These are phyloP conservation scores for Formicarius rufipectus DNA, from an alignment of 2,113 vertebrate genomes.

Conservation along the genomic window DNA sequence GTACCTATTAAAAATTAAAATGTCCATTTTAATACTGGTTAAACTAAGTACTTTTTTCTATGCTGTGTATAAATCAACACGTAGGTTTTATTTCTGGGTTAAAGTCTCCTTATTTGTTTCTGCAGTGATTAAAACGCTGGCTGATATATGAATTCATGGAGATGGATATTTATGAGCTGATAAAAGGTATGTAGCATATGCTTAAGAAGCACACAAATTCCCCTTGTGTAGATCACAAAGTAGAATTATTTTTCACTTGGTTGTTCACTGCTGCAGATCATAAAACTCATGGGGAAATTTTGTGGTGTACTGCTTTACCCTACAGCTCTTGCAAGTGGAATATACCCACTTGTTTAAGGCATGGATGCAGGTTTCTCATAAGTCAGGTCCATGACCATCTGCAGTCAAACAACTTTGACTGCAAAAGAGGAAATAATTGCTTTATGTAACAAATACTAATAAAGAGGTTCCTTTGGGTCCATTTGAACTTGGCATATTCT, in stretches of 20 bases:
- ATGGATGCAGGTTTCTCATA: neutral
- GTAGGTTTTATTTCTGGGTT: constrained; percentile 1
- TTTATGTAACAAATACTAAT: neutral
- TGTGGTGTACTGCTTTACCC: neutral
- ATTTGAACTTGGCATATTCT: neutral
- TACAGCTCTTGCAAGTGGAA: neutral
- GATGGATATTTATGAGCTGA: constrained; percentile 91
- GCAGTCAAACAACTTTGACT: neutral
- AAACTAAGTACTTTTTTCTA: neutral
- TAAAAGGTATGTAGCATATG: constrained; percentile 78
- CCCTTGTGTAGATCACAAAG: neutral
- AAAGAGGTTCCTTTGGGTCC: neutral
- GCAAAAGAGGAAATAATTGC: neutral
- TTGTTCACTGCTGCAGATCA: neutral
- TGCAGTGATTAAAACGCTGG: constrained; percentile 85
- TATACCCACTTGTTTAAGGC: neutral
- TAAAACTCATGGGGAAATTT: neutral
- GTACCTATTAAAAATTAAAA: neutral
- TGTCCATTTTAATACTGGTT: neutral
- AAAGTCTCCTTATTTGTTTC: constrained; percentile 55
- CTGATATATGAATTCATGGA: constrained; percentile 91
- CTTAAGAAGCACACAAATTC: neutral
- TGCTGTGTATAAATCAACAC: neutral
- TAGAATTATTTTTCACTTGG: neutral
- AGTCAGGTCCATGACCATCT: neutral